These are phyloP conservation scores for Corythaeola cristata DNA, from an alignment of 2,113 vertebrate genomes.

Conservation along the genomic window DNA sequence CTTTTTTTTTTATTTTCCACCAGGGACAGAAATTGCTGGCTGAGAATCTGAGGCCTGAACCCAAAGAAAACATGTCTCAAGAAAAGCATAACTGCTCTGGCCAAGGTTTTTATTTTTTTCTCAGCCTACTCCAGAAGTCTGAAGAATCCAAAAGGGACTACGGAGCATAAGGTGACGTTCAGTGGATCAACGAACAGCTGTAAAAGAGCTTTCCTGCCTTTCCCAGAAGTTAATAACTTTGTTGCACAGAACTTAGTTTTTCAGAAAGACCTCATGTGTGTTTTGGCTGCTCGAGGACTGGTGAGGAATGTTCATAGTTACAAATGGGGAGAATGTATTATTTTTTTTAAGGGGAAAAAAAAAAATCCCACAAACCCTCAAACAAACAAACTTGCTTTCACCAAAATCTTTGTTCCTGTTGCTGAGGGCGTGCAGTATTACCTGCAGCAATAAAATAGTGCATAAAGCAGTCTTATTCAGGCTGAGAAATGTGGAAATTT, in stretches of 20 bases:
- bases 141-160: background rate
- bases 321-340: background rate
- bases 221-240: slow-evolving; percentile 49
- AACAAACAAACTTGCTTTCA: slow-evolving; percentile 12
- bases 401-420: background rate
- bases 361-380: background rate
- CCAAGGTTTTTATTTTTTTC: background rate
- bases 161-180: background rate
- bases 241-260: background rate
- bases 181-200: slow-evolving; percentile 29
- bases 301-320: background rate
- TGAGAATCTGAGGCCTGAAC: background rate
- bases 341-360: background rate
- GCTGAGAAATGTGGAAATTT: background rate
- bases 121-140: slow-evolving; percentile 21
- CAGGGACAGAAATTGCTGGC: background rate
- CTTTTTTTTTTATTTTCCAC: background rate
- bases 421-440: background rate
- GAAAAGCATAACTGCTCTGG: background rate
- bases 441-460: background rate
- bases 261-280: slow-evolving; percentile 23
- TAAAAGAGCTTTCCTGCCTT: slow-evolving; percentile 38
- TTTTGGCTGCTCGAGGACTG: slow-evolving; percentile 38
- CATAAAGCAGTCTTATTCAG: slow-evolving; percentile 7
- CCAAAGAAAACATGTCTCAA: slow-evolving; percentile 46